Evolutionary conservation across 2,113 vertebrate species (phyloP).

Genomic region (Dromas ardeola): DNA sequence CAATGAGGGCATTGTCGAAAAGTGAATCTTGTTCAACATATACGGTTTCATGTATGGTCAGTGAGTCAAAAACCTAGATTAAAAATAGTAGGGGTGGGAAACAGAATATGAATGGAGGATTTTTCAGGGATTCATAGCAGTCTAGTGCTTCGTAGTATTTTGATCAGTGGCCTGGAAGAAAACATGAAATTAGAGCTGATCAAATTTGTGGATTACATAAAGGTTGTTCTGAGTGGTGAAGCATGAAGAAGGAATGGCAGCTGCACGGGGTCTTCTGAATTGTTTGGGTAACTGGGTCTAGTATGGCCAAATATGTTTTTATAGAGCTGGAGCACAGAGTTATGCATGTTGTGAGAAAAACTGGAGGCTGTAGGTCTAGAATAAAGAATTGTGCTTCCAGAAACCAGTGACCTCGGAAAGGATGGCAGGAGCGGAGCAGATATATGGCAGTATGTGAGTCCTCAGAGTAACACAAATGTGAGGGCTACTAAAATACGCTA

Average conservation of each 20-base stretch:
- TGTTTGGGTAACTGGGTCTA: slow-evolving; percentile 1
- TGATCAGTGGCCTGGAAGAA: slow-evolving; percentile 35
- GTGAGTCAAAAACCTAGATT: background rate
- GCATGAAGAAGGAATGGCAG: slow-evolving; percentile 20
- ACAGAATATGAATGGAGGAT: background rate
- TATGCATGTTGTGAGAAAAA: background rate
- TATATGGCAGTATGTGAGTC: background rate
- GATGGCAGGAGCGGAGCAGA: background rate
- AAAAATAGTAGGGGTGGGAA: background rate
- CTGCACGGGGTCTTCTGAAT: background rate
- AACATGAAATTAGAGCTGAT: background rate
- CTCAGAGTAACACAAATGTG: background rate
- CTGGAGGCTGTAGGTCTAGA: background rate
- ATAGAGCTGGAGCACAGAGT: background rate
- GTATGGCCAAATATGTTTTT: background rate
- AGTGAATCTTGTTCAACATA: background rate
- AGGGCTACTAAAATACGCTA: background rate
- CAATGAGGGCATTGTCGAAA: background rate
- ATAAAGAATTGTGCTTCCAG: background rate
- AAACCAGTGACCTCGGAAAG: background rate
- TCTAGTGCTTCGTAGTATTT: slow-evolving; percentile 12
- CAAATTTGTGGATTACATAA: slow-evolving; percentile 27
- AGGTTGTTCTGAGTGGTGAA: background rate
- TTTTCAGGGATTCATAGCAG: background rate
- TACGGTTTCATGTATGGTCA: background rate